Conservation (phyloP, 2,113 vertebrate genomes). For the Struthio camelus region DNA sequence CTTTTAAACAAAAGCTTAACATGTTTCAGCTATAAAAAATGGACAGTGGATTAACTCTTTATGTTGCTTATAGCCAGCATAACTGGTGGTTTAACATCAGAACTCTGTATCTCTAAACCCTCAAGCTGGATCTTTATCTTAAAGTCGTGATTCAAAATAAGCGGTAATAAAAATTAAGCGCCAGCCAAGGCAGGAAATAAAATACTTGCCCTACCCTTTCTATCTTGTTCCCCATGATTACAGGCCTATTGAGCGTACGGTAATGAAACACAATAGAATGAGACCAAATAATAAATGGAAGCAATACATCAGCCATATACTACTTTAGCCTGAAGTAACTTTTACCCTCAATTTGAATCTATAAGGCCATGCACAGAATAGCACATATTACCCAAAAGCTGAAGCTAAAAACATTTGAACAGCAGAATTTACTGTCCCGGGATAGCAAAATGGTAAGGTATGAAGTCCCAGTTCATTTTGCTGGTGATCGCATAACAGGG, state of each 20-base stretch:
- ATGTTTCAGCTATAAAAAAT: slow-evolving; percentile 19
- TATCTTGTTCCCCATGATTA: slow-evolving; percentile 59
- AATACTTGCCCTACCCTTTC: slow-evolving; percentile 64
- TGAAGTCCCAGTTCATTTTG: not conserved
- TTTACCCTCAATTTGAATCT: slow-evolving; percentile 21
- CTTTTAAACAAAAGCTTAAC: slow-evolving; percentile 19
- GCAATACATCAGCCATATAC: slow-evolving; percentile 55
- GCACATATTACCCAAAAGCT: not conserved
- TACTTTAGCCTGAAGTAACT: slow-evolving; percentile 46
- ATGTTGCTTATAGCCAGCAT: not conserved
- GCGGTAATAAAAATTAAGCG: slow-evolving; percentile 37
- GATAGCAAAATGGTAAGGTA: not conserved
- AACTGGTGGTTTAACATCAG: not conserved
- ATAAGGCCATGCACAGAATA: not conserved
- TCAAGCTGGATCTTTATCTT: slow-evolving; percentile 28
- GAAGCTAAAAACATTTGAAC: not conserved
- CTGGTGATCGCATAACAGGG: not conserved
- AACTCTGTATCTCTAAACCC: not conserved
- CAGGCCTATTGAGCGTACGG: slow-evolving; percentile 41
- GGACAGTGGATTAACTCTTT: slow-evolving; percentile 42
- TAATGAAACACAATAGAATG: slow-evolving; percentile 58
- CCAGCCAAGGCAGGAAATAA: slow-evolving; percentile 64
- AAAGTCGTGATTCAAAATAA: slow-evolving; percentile 42
- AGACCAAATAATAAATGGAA: slow-evolving; percentile 70
- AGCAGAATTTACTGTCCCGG: too few species aligned